Conservation (phyloP, 2,113 vertebrate species). For the Gallinago undulata region DNA sequence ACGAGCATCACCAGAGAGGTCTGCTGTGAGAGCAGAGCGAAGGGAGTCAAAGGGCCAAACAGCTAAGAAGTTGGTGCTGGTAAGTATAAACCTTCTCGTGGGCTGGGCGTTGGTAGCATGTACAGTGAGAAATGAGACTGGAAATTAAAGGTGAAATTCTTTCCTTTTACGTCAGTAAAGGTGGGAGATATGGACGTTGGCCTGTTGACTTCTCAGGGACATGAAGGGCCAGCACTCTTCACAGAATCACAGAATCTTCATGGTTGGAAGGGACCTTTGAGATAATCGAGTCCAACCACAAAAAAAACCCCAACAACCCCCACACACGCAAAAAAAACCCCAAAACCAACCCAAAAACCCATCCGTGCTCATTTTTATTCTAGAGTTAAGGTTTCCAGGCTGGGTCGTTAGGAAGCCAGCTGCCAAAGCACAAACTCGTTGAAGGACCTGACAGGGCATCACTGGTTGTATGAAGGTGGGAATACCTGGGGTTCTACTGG, state of each 20-base stretch:
- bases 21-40: not conserved
- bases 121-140: not conserved
- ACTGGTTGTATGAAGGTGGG: not conserved
- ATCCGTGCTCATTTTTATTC: not conserved
- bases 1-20: not conserved
- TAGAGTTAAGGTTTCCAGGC: not conserved
- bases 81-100: not conserved
- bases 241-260: too few species aligned
- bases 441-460: not conserved
- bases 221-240: not conserved
- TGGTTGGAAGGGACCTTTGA: too few species aligned
- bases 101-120: not conserved
- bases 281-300: too few species aligned
- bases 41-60: not conserved
- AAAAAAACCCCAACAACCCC: too few species aligned
- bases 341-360: too few species aligned
- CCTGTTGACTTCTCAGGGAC: not conserved
- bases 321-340: too few species aligned
- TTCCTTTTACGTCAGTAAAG: not conserved
- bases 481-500: not conserved
- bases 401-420: not conserved
- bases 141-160: not conserved
- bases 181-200: not conserved
- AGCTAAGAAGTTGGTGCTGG: not conserved
- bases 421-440: not conserved